Evolutionary conservation across 1,140 invertebrate species (phyloP).

Genomic region (Planococcus citri): DNA sequence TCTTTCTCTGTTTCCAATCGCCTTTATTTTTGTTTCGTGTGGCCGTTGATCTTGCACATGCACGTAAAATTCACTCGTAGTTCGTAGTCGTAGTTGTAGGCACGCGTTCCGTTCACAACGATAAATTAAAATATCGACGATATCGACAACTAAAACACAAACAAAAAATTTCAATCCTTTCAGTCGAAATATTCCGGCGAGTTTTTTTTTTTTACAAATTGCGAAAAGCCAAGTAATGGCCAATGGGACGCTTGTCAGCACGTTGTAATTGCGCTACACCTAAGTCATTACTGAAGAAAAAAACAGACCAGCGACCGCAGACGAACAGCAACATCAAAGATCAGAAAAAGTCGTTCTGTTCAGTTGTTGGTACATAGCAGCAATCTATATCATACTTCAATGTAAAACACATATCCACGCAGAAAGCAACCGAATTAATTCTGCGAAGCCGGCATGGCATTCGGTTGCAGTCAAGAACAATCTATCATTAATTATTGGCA

Average conservation of each 20-base stretch:
- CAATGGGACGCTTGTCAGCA: neutral
- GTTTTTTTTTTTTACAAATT: too few species aligned
- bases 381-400: neutral
- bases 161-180: neutral
- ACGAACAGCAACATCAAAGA: slow-evolving; percentile 1
- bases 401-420: neutral
- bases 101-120: neutral
- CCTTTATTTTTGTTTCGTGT: too few species aligned
- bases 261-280: slow-evolving; percentile 5
- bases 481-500: neutral
- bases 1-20: neutral
- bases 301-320: neutral
- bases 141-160: neutral
- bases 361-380: neutral
- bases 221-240: neutral
- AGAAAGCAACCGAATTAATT: neutral
- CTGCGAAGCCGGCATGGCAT: neutral
- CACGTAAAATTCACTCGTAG: too few species aligned
- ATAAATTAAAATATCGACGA: neutral
- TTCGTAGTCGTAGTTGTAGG: too few species aligned
- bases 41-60: neutral
- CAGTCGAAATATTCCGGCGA: neutral
- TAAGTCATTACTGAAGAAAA: slow-evolving; percentile 2
- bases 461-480: neutral
- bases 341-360: slow-evolving; percentile 1